Evolutionary conservation across 2,113 vertebrate genomes (phyloP), one percentile per base, ranked within the genome.

Genomic region (Phyllostomus discolor): DNA sequence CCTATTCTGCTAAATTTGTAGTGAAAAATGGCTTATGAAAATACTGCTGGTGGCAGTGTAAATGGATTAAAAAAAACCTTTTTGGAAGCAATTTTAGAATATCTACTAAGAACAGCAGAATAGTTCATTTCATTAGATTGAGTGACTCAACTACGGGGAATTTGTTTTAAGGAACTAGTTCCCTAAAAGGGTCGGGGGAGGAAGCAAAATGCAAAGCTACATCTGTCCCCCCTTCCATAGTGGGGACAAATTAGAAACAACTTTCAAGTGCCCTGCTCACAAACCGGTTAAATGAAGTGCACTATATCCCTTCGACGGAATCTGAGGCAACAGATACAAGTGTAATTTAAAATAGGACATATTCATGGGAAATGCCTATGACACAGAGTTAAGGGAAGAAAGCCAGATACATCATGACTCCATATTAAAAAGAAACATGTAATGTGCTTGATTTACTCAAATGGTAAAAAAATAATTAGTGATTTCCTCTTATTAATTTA

Each of bases 151-250:
- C 54, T 73, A 66, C 52, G 67, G 80, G 90, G 96, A 96, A 95
- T 84, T 82, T 87, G 81, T 87, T 96, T 97, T 87, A 88, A 76
- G 84, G 75, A 95, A 95, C 69, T 92, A 78, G 52, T 91, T 97
- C 62, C 11, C 76, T 95, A 48, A 78, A 81, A 88, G 64, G 33
- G 66, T 87, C 70, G 16, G 15, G 59, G 3, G 64, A 87, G 66
- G 46, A 52, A 81, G 88, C 79, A 67, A 88, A 48, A 82, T 33
- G 26, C 38, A 90, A 91, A 92, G 88, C 31, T 72, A 57, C 85
- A 85, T 88, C 70, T 76, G 79, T 90, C 33, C 17, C 17, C 4
- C 7, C 52, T 94, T 90, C 41, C 52, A 54, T 31, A 80, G 72
- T 7, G 69, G 50, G 52, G 38, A 88, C 81, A 91, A 90, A 31